phyloP scores from a whole-genome alignment of 2,888 invertebrate genomes.

The Aradus depressus region DNA sequence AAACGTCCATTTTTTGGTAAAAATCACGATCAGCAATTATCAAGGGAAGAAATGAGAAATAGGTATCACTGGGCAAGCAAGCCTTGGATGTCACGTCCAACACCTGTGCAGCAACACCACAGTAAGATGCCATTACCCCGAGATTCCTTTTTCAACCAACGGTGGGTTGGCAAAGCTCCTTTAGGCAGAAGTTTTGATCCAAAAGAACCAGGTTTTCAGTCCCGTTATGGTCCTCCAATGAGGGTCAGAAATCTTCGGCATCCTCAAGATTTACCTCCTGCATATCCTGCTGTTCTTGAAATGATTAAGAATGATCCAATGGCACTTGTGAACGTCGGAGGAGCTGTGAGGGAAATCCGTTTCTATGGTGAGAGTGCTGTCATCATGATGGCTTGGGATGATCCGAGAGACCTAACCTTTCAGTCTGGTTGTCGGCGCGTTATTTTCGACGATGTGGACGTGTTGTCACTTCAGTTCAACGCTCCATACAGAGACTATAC shows the following conservation, averaged over 20 bases:
- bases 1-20: too few relatives aligned
- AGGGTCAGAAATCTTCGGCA: constrained; percentile 6
- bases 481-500: constrained; percentile 51
- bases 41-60: too few relatives aligned
- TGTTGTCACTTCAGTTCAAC: constrained; percentile 28
- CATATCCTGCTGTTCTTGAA: constrained; percentile 40
- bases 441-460: constrained; percentile 52
- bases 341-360: constrained; percentile 64
- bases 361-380: constrained; percentile 78
- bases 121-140: too few relatives aligned
- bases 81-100: too few relatives aligned
- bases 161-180: too few relatives aligned
- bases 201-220: too few relatives aligned
- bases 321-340: constrained; percentile 72
- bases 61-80: too few relatives aligned
- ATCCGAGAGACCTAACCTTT: constrained; percentile 75
- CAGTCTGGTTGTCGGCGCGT: constrained; percentile 63
- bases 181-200: too few relatives aligned
- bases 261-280: constrained; percentile 37
- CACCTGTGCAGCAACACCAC: too few relatives aligned
- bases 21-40: too few relatives aligned
- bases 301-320: constrained; percentile 56
- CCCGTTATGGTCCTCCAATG: not conserved
- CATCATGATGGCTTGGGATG: constrained; percentile 73
- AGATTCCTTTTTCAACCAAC: too few relatives aligned